A percentile compares a stretch with the other conserved stretches of the same genome.
These are phyloP conservation scores for Mongoloraphidia duomilia DNA, from an alignment of 2,888 invertebrate species.

Conservation along the genomic window DNA sequence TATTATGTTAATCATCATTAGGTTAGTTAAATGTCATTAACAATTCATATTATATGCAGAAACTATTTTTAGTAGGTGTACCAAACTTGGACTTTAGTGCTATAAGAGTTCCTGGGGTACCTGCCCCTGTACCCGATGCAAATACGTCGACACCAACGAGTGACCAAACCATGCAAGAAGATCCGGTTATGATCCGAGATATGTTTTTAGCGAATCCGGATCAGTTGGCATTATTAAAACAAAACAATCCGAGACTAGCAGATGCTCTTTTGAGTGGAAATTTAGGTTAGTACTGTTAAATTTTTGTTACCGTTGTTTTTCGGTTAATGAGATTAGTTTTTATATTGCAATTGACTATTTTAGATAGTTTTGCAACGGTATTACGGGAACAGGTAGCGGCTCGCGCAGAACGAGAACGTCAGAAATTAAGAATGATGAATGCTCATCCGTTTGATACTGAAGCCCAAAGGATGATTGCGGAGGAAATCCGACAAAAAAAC, in stretches of 20 bases:
- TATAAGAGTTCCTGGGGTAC: slow-evolving; percentile 59
- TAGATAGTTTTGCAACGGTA: slow-evolving; percentile 64
- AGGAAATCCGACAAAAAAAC: slow-evolving; percentile 90
- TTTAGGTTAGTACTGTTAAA: slow-evolving; percentile 39
- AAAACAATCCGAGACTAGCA: slow-evolving; percentile 84
- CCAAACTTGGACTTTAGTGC: slow-evolving; percentile 69
- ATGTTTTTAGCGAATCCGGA: slow-evolving; percentile 84
- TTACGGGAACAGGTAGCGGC: slow-evolving; percentile 71
- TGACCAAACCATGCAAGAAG: slow-evolving; percentile 46
- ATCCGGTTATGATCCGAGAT: slow-evolving; percentile 70
- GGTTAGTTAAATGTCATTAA: too few species aligned
- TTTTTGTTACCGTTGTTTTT: neutral
- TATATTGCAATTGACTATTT: neutral
- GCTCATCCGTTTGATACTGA: slow-evolving; percentile 94
- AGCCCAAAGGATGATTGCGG: slow-evolving; percentile 87
- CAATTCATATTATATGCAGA: too few species aligned
- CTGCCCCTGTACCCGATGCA: slow-evolving; percentile 16
- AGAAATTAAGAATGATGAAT: slow-evolving; percentile 73
- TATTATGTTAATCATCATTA: too few species aligned
- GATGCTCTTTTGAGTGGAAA: slow-evolving; percentile 80
- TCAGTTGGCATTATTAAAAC: slow-evolving; percentile 76
- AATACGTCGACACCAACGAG: slow-evolving; percentile 19
- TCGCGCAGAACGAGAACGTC: slow-evolving; percentile 68
- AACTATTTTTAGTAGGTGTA: slow-evolving; percentile 17
- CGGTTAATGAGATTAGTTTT: neutral